phyloP scores from a whole-genome alignment of 2,888 invertebrate species.

The Nymphalis urticae region DNA sequence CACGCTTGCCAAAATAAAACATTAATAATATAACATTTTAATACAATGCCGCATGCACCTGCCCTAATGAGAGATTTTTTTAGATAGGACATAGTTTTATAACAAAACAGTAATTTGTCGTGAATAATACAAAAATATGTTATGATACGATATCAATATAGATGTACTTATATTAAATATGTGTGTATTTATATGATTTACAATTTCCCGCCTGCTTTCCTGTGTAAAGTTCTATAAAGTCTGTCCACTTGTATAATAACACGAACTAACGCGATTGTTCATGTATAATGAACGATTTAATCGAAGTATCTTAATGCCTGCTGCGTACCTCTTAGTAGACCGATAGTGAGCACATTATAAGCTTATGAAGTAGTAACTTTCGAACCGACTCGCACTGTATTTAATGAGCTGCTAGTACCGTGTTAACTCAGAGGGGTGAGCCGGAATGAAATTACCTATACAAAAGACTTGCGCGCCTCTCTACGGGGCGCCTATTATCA shows the following conservation, averaged over 20 bases:
- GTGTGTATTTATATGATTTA: no score
- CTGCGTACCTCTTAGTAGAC: not conserved
- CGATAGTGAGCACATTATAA: conserved; percentile 10
- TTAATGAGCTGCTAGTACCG: conserved; percentile 57
- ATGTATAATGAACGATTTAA: no score
- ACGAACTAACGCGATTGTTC: no score
- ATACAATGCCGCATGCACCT: conserved; percentile 59
- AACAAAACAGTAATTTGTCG: not conserved
- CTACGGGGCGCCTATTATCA: conserved; percentile 64
- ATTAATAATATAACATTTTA: conserved; percentile 73
- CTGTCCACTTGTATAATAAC: no score
- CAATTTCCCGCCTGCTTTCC: no score
- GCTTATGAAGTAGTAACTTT: conserved; percentile 46
- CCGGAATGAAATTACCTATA: conserved; percentile 58
- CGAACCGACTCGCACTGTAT: conserved; percentile 47
- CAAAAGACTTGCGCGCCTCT: conserved; percentile 57
- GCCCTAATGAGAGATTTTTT: conserved; percentile 48
- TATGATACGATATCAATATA: conserved; percentile 6
- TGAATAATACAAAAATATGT: conserved; percentile 2
- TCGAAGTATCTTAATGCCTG: conserved; percentile 25
- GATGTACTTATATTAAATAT: no score
- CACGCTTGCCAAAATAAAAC: conserved; percentile 78
- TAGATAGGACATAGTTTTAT: conserved; percentile 8
- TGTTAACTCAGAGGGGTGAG: conserved; percentile 49
- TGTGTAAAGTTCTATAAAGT: no score